These are phyloP conservation scores for Brachionus rubens DNA, from an alignment of 1,140 invertebrate genomes.

Conservation along the genomic window DNA sequence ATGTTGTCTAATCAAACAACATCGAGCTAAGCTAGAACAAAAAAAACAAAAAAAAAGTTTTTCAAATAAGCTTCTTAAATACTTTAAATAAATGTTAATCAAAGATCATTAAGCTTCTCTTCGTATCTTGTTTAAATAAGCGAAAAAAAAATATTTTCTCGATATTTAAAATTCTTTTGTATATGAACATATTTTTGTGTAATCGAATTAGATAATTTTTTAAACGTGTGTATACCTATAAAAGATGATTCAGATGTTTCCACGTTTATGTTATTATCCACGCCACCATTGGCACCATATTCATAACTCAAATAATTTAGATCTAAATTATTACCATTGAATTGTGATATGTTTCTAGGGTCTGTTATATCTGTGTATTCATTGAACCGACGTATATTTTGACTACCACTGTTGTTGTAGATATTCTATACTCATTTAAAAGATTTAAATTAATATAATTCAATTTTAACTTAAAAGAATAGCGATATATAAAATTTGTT, in stretches of 20 bases:
- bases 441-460: not conserved
- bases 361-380: conserved; percentile 1
- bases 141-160: too few species aligned
- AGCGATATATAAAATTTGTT: too few species aligned
- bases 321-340: not conserved
- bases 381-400: not conserved
- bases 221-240: not conserved
- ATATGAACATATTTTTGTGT: not conserved
- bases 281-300: not conserved
- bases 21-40: conserved; percentile 21
- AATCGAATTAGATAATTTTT: not conserved
- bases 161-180: not conserved
- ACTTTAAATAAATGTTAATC: not conserved
- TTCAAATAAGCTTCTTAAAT: conserved; percentile 22
- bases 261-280: not conserved
- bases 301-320: not conserved
- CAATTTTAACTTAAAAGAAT: not conserved
- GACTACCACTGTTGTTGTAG: not conserved
- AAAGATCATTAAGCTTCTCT: conserved; percentile 25
- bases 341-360: not conserved
- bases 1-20: not conserved
- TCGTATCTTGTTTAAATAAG: conserved; percentile 20
- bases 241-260: conserved; percentile 27
- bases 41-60: too few species aligned
- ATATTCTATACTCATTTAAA: not conserved